A percentile compares a stretch with the other conserved stretches of the same genome.
Evolutionary conservation across 2,113 vertebrate genomes (phyloP).

Genomic region (Aptenodytes patagonicus): DNA sequence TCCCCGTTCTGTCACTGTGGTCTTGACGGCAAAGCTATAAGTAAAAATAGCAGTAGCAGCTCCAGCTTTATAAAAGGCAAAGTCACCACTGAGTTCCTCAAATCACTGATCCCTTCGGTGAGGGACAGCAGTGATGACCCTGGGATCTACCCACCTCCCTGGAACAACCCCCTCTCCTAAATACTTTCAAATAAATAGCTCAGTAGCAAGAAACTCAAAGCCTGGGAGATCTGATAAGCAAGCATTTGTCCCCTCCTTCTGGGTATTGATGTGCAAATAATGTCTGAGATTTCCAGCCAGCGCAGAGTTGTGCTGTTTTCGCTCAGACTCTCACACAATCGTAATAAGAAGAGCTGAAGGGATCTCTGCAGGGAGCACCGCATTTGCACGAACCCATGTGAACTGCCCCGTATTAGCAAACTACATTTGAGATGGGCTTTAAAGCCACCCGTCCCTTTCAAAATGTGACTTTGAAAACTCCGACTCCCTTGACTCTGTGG

Average conservation of each 20-base stretch:
- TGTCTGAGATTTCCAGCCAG: neutral
- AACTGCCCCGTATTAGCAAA: neutral
- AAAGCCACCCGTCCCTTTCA: conserved; percentile 26
- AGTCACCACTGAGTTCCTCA: neutral
- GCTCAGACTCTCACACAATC: neutral
- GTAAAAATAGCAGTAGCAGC: neutral
- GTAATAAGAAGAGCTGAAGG: neutral
- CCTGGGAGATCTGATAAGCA: neutral
- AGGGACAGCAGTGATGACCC: neutral
- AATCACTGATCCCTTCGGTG: neutral
- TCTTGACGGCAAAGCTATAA: neutral
- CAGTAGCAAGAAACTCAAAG: neutral
- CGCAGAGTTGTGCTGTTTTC: neutral
- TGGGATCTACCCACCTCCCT: neutral
- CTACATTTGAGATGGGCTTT: neutral
- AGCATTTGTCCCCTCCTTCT: neutral
- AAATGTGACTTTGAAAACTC: conserved; percentile 20
- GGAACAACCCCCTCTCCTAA: neutral
- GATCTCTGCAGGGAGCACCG: neutral
- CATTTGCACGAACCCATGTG: neutral
- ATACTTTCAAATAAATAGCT: fast-evolving
- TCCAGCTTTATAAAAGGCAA: neutral
- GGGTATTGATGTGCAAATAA: neutral
- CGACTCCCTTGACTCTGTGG: neutral
- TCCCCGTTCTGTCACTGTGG: neutral